phyloP scores from a whole-genome alignment of 92 coral and sea anemone genomes.

The Isaurus tuberculatus region DNA sequence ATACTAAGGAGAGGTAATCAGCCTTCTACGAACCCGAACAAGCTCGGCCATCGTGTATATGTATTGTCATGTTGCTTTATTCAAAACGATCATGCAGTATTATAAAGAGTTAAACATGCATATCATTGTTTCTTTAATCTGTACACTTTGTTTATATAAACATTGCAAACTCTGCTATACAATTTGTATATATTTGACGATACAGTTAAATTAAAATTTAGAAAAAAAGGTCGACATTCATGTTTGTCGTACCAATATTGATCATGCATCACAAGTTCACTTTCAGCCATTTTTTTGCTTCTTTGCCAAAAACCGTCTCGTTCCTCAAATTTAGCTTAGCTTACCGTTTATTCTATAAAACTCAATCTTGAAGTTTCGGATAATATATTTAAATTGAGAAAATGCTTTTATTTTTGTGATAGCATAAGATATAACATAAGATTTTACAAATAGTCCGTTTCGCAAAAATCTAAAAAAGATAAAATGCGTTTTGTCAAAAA shows the following conservation, averaged over 20 bases:
- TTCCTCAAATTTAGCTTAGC: neutral
- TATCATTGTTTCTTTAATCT: neutral
- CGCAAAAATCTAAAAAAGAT: neutral
- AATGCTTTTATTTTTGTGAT: neutral
- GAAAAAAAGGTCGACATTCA: neutral
- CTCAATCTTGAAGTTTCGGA: conserved; percentile 1
- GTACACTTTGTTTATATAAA: neutral
- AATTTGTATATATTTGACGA: neutral
- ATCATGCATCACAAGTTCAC: neutral
- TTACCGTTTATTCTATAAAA: neutral
- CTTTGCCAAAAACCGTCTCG: neutral
- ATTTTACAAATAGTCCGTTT: neutral
- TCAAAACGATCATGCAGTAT: neutral
- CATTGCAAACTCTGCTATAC: neutral
- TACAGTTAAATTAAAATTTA: neutral
- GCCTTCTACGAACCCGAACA: neutral
- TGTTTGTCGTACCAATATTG: neutral
- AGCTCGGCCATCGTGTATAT: neutral
- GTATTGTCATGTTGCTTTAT: neutral
- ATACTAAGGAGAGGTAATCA: neutral
- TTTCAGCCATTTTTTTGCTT: neutral
- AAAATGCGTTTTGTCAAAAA: neutral
- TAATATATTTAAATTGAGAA: neutral
- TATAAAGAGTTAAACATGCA: neutral
- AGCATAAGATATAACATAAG: neutral